Conservation (phyloP, 2,888 invertebrate species). For the Anticlea derivata region DNA sequence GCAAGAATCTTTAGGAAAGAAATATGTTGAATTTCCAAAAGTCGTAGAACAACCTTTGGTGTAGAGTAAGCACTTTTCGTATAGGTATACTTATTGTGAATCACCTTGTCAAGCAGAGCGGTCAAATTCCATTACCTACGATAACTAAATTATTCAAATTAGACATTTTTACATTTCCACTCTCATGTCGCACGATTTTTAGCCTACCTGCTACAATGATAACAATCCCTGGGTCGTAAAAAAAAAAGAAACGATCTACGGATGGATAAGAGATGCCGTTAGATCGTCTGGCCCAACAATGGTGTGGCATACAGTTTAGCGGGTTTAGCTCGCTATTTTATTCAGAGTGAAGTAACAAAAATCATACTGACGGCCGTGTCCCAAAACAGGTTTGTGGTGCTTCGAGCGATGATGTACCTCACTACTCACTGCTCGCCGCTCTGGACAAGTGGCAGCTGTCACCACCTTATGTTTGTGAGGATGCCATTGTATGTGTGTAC, state of each 20-base stretch:
- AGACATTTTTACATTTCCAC: conserved; percentile 24
- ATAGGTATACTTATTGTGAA: no score
- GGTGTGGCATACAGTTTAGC: conserved; percentile 60
- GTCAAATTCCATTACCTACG: conserved; percentile 18
- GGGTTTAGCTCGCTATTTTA: conserved; percentile 59
- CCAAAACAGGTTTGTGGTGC: conserved; percentile 71
- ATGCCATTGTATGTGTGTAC: conserved; percentile 22
- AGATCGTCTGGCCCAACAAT: conserved; percentile 74
- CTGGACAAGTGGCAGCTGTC: conserved; percentile 57
- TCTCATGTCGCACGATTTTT: conserved; percentile 31
- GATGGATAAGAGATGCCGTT: conserved; percentile 77
- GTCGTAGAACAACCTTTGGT: no score
- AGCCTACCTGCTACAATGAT: conserved; percentile 56
- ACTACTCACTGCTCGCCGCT: conserved; percentile 28
- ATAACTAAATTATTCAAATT: conserved; percentile 28
- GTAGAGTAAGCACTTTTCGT: no score
- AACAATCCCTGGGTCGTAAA: conserved; percentile 60
- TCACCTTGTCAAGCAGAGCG: conserved; percentile 2
- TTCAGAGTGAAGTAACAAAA: conserved; percentile 53
- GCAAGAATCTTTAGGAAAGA: no score
- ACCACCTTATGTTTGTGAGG: conserved; percentile 36
- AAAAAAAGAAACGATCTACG: conserved; percentile 66
- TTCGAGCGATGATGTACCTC: conserved; percentile 50
- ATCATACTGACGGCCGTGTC: conserved; percentile 47
- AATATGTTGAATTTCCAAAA: no score